These are phyloP conservation scores for Dinocampus coccinellae DNA, from an alignment of 2,888 invertebrate species.

Conservation along the genomic window DNA sequence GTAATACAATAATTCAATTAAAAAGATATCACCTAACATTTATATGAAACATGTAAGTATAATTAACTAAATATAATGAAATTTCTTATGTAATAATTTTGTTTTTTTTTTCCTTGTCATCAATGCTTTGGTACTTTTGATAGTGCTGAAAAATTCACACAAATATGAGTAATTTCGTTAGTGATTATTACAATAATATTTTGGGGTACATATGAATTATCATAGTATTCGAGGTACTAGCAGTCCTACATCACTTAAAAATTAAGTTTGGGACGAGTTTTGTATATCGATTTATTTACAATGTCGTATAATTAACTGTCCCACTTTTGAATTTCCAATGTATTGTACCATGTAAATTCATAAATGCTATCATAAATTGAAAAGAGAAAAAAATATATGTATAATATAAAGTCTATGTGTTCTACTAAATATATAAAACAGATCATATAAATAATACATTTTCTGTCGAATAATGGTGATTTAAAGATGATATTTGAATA, in stretches of 20 bases:
- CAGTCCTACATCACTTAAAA: constrained; percentile 41
- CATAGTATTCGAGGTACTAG: constrained; percentile 33
- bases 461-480: not conserved
- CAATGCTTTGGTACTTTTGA: constrained; percentile 14
- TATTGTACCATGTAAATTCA: not conserved
- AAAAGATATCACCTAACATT: not conserved
- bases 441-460: not conserved
- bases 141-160: not conserved
- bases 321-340: constrained; percentile 10
- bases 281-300: constrained; percentile 46
- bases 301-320: constrained; percentile 30
- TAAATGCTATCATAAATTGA: not conserved
- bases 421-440: constrained; percentile 1
- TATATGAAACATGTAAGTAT: not conserved
- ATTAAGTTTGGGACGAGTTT: constrained; percentile 48
- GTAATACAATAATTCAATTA: not conserved
- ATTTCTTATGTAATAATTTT: not conserved
- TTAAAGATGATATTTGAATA: not conserved
- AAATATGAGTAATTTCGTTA: not conserved
- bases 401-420: not conserved
- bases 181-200: not conserved
- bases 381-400: not conserved
- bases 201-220: constrained; percentile 31
- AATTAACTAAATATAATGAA: constrained; percentile 1
- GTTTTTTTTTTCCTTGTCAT: not conserved